Base-by-base conservation (phyloP, 2,888 invertebrate genomes). In the Spodoptera exigua region DNA sequence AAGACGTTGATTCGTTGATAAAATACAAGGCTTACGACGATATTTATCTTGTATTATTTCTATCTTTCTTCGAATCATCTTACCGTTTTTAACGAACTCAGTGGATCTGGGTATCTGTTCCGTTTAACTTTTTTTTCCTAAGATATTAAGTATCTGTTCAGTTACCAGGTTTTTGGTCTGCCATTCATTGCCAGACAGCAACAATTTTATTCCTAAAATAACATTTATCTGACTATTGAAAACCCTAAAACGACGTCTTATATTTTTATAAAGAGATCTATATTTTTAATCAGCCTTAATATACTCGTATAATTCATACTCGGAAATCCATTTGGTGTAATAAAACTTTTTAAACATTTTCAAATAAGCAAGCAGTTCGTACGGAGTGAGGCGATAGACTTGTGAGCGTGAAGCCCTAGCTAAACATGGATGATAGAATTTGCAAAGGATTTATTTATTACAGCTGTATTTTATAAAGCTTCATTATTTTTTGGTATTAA, bases 341-440 rank as follows among this genome's bases (percentile, higher is more conserved):
- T 86, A 79, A 73, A 88, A 89, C 83, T 89, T 89, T 87, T 87
- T 83, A 87, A 90, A 86, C 86, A 86, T 87, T 85, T 78, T 83
- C 80, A 85, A 89, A 88, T 88, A 89, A 87, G 85, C 87, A 85
- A 87, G 81, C 85, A 84, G 85, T 88, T 87, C 82, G 84, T 88
- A 89, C 85, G 84, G 82, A 88, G 84, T 87, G 85, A 61, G 83
- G 86, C 88, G 85, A 81, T 83, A 82, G 85, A 86, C 84, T 83
- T 81, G 77, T 84, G 83, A 90, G 86, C 89, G 89, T 87, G 86
- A 89, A 89, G 83, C 86, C 84, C 86, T 86, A 81, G 88, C 88
- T 79, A 78, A 77, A 80, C 82, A 61, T 35, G 53, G 85, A 87
- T 69, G 13, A 59, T 81, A 78, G n/a, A 58, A 36, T 40, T 0